Evolutionary conservation across 2,888 invertebrate genomes (phyloP).

Genomic region (Furcula furcula): DNA sequence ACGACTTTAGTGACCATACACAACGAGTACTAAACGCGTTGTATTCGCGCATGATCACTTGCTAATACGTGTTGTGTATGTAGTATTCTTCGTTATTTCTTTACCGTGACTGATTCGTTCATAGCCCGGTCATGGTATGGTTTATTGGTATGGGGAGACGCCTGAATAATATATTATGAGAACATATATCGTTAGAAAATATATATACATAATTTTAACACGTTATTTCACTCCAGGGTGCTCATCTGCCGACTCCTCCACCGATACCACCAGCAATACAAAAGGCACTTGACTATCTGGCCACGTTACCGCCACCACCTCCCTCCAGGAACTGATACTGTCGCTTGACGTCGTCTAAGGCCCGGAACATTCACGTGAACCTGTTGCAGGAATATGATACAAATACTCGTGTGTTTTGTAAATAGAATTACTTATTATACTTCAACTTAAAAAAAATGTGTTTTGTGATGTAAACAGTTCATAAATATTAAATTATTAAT

Average conservation of each 20-base stretch:
- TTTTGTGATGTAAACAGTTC: neutral
- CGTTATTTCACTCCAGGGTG: slow-evolving; percentile 74
- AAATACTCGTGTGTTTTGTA: slow-evolving; percentile 51
- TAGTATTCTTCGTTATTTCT: too few species aligned
- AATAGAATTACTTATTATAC: slow-evolving; percentile 32
- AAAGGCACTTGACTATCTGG: slow-evolving; percentile 87
- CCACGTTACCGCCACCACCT: slow-evolving; percentile 82
- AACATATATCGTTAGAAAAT: too few species aligned
- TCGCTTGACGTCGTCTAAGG: slow-evolving; percentile 11
- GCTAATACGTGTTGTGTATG: too few species aligned
- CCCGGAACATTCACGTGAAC: slow-evolving; percentile 30
- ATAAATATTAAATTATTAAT: neutral
- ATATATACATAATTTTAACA: too few species aligned
- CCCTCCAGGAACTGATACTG: slow-evolving; percentile 46
- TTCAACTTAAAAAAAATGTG: neutral
- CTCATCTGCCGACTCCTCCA: slow-evolving; percentile 89
- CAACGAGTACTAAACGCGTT: too few species aligned
- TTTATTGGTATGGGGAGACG: too few species aligned
- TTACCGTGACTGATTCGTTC: too few species aligned
- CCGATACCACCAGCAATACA: slow-evolving; percentile 89
- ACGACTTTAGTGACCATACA: too few species aligned
- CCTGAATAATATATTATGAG: too few species aligned
- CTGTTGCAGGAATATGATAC: slow-evolving; percentile 24
- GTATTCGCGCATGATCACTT: too few species aligned
- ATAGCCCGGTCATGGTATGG: too few species aligned